Base-by-base conservation (phyloP, 2,888 invertebrate genomes). In the Torymus tubicola region DNA sequence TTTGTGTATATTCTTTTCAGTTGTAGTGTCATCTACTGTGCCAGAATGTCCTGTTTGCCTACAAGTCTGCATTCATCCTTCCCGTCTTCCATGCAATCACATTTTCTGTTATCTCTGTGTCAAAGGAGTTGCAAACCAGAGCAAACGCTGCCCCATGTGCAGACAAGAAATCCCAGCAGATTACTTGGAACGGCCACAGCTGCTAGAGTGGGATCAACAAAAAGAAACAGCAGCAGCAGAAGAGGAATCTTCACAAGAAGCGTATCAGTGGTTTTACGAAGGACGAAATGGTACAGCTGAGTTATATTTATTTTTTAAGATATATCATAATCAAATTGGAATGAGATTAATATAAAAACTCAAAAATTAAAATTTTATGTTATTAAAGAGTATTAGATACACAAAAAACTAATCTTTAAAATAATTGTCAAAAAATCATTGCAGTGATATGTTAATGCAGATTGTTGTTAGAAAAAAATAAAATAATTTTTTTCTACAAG, bases 51-150 rank as follows among this genome's bases (percentile, higher is more conserved):
- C 98, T 10, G 96, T 99, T 61, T 99, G 98, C 89, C 93, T 98
- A 73, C 97, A 98, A 92, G 94, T 94, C 53, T 97, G 96, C 89
- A 94, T 98, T 84, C 96, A 98, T 91, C 98, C 98, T n/a, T 96
- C 98, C 0, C 94, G 95, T 87, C 92, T 99, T 68, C 98, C 98
- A 0, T 99, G 98, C 91, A 95, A 95, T n/a, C 99, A 99, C 90
- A 94, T 98, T 81, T 99, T 99, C 91, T 99, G 98, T 91, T 99
- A 96, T 90, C 93, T 99, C 8, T 99, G 98, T 91, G 96, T 98
- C 2, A 99, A 99, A 94, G 99, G 97, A 84, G 94, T 97, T 86
- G 94, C 96, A 1, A 95, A 96, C 88, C 96, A 96, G 90, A 96
- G 95, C 87, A 96, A 95, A 88, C 93, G 94, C 84, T 98, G 98